phyloP scores from a whole-genome alignment of 2,888 invertebrate species.

The Capitulum mitella region DNA sequence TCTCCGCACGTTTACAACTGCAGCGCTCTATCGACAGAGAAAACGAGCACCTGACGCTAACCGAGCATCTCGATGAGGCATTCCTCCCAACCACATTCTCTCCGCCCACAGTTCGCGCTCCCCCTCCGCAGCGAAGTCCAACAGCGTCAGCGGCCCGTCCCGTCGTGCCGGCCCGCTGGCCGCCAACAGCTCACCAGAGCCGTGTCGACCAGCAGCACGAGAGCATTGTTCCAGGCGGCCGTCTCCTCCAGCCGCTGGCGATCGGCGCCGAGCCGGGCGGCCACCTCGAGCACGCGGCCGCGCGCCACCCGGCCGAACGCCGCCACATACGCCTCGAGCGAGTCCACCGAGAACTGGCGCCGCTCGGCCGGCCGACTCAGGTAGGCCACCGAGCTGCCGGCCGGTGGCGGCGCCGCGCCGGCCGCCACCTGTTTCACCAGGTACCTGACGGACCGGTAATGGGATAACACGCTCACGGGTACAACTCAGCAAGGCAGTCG shows the following conservation, averaged over 20 bases:
- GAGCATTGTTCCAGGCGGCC: background rate
- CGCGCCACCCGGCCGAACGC: slow-evolving; percentile 9
- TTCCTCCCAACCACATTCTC: too few species aligned
- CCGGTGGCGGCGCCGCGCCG: background rate
- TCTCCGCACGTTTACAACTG: too few species aligned
- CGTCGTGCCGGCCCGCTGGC: too few species aligned
- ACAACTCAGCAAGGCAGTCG: too few species aligned
- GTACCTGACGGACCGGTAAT: background rate
- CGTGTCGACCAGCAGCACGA: background rate
- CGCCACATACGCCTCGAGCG: background rate
- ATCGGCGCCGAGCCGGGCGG: background rate
- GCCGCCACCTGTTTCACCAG: background rate
- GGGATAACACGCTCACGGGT: too few species aligned
- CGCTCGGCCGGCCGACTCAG: background rate
- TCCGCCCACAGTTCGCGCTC: too few species aligned
- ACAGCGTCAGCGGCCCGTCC: too few species aligned
- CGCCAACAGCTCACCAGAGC: slow-evolving; percentile 10
- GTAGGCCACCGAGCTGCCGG: slow-evolving; percentile 11
- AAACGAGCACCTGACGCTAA: too few species aligned
- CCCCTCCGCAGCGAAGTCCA: too few species aligned
- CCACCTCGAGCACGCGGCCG: background rate
- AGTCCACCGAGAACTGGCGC: background rate
- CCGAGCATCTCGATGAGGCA: too few species aligned
- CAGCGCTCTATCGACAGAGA: too few species aligned
- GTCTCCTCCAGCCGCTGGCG: background rate